Percentiles rank a stretch among this genome's conserved stretches.
These are phyloP conservation scores for Tethya wilhelma DNA, from an alignment of 37 sponge, comb jelly and placozoan genomes.

Conservation along the genomic window DNA sequence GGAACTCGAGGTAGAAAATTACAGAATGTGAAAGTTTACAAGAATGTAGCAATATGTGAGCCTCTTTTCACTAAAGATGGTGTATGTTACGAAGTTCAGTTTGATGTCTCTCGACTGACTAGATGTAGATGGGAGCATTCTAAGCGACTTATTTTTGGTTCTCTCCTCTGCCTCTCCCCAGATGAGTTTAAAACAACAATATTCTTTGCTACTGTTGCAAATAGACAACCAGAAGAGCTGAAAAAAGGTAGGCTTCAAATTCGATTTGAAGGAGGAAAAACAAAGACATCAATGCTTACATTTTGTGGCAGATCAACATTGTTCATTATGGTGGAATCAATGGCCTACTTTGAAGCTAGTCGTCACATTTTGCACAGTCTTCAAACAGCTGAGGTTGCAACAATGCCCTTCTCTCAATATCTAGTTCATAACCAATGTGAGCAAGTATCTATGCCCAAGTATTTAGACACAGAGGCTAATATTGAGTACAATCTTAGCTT, in stretches of 20 bases:
- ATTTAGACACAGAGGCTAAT: not conserved
- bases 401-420: conserved; percentile 82
- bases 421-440: conserved; percentile 51
- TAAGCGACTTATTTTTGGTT: conserved; percentile 80
- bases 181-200: conserved; percentile 33
- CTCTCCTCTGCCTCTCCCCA: conserved; percentile 82
- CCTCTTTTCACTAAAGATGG: conserved; percentile 51
- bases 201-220: conserved; percentile 78
- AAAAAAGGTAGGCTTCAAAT: conserved; percentile 47
- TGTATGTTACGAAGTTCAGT: conserved; percentile 55
- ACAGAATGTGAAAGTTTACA: conserved; percentile 70
- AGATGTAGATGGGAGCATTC: conserved; percentile 70
- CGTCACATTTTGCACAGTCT: conserved; percentile 73
- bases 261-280: conserved; percentile 37
- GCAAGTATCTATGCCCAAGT: conserved; percentile 38
- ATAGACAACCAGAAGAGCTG: conserved; percentile 68
- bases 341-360: conserved; percentile 91
- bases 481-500: not conserved
- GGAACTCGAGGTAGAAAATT: conserved; percentile 28
- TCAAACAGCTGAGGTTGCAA: conserved; percentile 69
- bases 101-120: conserved; percentile 47
- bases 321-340: conserved; percentile 82
- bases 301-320: not conserved
- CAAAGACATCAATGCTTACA: not conserved
- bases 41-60: conserved; percentile 44